Evolutionary conservation across 2,888 invertebrate genomes (phyloP).

Genomic region (Penaeus monodon): DNA sequence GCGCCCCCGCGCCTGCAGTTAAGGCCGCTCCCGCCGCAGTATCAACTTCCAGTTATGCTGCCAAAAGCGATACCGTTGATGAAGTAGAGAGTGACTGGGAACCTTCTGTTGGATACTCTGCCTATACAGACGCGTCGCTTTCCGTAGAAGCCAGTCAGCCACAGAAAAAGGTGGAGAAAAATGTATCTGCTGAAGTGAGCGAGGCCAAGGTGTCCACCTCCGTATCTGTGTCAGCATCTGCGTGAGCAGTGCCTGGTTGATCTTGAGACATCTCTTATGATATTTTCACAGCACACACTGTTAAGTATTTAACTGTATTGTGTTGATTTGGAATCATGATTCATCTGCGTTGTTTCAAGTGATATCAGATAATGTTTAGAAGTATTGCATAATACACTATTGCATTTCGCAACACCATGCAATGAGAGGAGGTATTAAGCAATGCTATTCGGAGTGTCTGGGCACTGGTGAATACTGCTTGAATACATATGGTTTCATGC

Average conservation of each 20-base stretch:
- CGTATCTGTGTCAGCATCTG: conserved; percentile 53
- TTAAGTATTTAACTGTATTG: too few species aligned
- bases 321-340: too few species aligned
- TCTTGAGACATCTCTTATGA: neutral
- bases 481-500: neutral
- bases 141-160: neutral
- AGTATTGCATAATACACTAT: too few species aligned
- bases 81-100: conserved; percentile 28
- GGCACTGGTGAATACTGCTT: neutral
- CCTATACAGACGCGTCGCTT: conserved; percentile 30
- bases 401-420: too few species aligned
- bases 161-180: conserved; percentile 6
- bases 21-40: neutral
- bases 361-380: too few species aligned
- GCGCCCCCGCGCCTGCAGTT: neutral
- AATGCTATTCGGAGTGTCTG: too few species aligned
- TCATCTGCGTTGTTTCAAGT: too few species aligned
- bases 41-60: conserved; percentile 15
- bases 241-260: neutral
- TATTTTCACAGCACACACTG: neutral
- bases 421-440: too few species aligned
- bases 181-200: conserved; percentile 37
- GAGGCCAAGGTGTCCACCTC: conserved; percentile 59
- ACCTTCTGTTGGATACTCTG: conserved; percentile 42
- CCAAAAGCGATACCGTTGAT: neutral